These are phyloP conservation scores for Gandaritis pyraliata DNA, from an alignment of 2,888 invertebrate species.

Conservation along the genomic window DNA sequence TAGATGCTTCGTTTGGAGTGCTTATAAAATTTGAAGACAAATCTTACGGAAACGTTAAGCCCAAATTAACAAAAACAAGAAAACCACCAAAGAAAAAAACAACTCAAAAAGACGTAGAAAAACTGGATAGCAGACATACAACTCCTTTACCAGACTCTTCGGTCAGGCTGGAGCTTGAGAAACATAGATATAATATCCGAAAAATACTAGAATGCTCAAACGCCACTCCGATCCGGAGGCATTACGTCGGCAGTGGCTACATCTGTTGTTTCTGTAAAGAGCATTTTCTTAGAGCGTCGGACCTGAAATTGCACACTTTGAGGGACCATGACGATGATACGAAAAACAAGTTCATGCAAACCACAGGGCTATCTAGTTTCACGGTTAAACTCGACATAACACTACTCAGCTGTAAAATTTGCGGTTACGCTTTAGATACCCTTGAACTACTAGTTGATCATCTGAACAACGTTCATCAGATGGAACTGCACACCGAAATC, in stretches of 20 bases:
- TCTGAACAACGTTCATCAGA: constrained; percentile 48
- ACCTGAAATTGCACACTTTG: constrained; percentile 59
- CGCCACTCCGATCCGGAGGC: constrained; percentile 55
- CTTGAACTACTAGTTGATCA: constrained; percentile 52
- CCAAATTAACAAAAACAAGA: too few relatives aligned
- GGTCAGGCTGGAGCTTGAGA: constrained; percentile 7
- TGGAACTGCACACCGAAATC: constrained; percentile 47
- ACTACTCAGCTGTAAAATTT: constrained; percentile 57
- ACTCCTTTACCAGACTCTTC: neutral
- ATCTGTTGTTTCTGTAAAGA: constrained; percentile 58
- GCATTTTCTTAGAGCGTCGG: constrained; percentile 51
- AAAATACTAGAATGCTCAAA: constrained; percentile 50
- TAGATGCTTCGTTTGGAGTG: too few relatives aligned
- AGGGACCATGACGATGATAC: constrained; percentile 33
- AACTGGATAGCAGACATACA: constrained; percentile 1
- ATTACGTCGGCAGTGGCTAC: constrained; percentile 51
- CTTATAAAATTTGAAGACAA: too few relatives aligned
- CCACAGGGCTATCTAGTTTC: constrained; percentile 22
- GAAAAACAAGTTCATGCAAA: constrained; percentile 32
- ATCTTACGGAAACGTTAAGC: too few relatives aligned
- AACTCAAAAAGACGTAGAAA: neutral
- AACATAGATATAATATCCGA: constrained; percentile 46
- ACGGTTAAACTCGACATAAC: constrained; percentile 67
- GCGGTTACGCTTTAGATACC: constrained; percentile 42
- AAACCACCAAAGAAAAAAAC: too few relatives aligned